These are phyloP conservation scores for Progne subis DNA, from an alignment of 2,113 vertebrate species.

Conservation along the genomic window DNA sequence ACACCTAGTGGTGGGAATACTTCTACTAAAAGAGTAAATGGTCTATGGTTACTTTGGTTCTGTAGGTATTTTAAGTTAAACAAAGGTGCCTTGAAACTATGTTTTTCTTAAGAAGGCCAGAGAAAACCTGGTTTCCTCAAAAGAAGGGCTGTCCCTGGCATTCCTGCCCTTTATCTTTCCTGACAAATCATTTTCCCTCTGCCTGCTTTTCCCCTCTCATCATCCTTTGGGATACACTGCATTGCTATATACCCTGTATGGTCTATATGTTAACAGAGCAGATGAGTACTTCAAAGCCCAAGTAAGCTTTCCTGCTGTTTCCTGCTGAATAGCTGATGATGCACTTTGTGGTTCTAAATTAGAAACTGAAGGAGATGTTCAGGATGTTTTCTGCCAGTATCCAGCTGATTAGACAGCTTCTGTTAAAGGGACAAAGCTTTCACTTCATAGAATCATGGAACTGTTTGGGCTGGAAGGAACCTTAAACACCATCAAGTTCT, in stretches of 20 bases:
- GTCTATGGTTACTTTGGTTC: background rate
- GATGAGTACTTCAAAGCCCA: background rate
- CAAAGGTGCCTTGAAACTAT: background rate
- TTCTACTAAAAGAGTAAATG: background rate
- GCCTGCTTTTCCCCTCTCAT: background rate
- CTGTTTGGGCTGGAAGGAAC: background rate
- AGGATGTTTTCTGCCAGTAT: slow-evolving; percentile 1
- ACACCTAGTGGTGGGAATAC: slow-evolving; percentile 39
- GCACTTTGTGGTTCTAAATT: background rate
- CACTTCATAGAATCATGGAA: background rate
- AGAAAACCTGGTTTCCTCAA: background rate
- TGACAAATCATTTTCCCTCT: background rate
- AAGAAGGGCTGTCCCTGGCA: background rate
- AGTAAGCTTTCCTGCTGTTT: slow-evolving; percentile 4
- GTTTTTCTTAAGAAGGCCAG: background rate
- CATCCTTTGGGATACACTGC: background rate
- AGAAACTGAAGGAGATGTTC: background rate
- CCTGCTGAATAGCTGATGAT: slow-evolving; percentile 25
- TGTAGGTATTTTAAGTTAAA: background rate
- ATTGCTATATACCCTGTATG: background rate
- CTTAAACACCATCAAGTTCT: background rate
- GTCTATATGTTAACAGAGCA: background rate
- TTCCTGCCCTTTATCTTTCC: background rate
- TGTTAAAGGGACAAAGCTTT: background rate
- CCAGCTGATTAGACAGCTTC: slow-evolving; percentile 7